Evolutionary conservation across 1,140 invertebrate species (phyloP).

Genomic region (Antheraea pernyi): DNA sequence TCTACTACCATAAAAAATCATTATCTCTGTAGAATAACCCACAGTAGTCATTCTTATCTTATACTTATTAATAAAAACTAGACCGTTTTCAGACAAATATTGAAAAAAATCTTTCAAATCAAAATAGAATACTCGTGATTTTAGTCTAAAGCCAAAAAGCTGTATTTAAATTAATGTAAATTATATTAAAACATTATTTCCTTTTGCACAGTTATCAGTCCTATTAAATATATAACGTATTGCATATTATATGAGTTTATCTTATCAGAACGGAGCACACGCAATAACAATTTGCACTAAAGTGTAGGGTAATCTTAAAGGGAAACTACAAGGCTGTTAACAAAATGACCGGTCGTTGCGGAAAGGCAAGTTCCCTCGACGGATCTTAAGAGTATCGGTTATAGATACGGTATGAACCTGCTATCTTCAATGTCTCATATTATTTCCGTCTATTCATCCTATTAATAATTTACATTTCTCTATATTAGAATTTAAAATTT

Average conservation of each 20-base stretch:
- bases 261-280: conserved; percentile 13
- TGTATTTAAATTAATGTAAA: too few relatives aligned
- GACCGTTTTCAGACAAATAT: too few relatives aligned
- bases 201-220: too few relatives aligned
- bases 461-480: neutral
- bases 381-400: neutral
- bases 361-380: neutral
- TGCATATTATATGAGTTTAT: conserved; percentile 14
- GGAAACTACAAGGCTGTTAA: conserved; percentile 27
- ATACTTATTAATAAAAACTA: too few relatives aligned
- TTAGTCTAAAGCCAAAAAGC: too few relatives aligned
- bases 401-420: neutral
- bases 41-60: too few relatives aligned
- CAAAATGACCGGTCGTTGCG: conserved; percentile 23
- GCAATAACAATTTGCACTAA: conserved; percentile 33
- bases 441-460: neutral
- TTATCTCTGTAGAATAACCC: too few relatives aligned
- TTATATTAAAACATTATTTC: too few relatives aligned
- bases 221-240: neutral
- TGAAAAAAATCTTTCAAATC: too few relatives aligned
- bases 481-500: too few relatives aligned
- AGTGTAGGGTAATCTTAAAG: conserved; percentile 14
- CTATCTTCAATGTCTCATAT: neutral
- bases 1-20: too few relatives aligned
- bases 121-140: too few relatives aligned